A percentile compares a stretch with the other conserved stretches of the same genome.
These are phyloP conservation scores for Apostichopus japonicus DNA, from an alignment of 35 echinoderm and acorn worm species.

Conservation along the genomic window DNA sequence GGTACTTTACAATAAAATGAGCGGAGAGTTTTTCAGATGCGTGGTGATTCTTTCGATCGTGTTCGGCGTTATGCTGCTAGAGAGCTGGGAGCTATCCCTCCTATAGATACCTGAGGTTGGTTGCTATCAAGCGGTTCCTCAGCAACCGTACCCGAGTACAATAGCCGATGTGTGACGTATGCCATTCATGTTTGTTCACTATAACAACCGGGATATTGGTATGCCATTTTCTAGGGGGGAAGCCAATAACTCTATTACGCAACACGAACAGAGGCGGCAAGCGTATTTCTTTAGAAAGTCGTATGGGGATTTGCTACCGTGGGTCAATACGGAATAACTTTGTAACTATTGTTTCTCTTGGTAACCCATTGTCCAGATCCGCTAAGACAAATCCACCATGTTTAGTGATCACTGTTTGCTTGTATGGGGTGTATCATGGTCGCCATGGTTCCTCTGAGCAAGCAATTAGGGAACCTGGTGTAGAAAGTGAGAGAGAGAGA, in stretches of 20 bases:
- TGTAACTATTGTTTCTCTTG: background rate
- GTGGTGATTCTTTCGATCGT: background rate
- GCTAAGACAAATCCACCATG: background rate
- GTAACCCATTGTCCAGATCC: slow-evolving; percentile 11
- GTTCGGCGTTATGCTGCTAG: background rate
- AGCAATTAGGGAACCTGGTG: too few relatives aligned
- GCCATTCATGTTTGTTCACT: background rate
- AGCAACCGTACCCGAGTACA: slow-evolving; percentile 1
- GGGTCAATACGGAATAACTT: slow-evolving; percentile 18
- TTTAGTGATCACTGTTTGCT: background rate
- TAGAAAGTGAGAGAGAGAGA: too few relatives aligned
- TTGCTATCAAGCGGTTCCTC: background rate
- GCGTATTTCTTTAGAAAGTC: background rate
- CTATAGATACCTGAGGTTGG: background rate
- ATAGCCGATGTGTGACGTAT: slow-evolving; percentile 8
- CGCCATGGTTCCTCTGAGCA: background rate
- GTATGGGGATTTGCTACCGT: background rate
- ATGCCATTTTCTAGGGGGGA: background rate
- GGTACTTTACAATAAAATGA: background rate
- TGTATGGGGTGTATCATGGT: background rate
- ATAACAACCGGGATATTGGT: background rate
- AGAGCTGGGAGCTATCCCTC: background rate
- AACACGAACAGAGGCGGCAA: background rate
- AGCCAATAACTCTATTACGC: slow-evolving; percentile 8
- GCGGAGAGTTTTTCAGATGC: background rate